A percentile compares a stretch with the other conserved stretches of the same genome.
These are phyloP conservation scores for Coptodon bakossiorum DNA, from an alignment of 2,113 vertebrate genomes.

Conservation along the genomic window DNA sequence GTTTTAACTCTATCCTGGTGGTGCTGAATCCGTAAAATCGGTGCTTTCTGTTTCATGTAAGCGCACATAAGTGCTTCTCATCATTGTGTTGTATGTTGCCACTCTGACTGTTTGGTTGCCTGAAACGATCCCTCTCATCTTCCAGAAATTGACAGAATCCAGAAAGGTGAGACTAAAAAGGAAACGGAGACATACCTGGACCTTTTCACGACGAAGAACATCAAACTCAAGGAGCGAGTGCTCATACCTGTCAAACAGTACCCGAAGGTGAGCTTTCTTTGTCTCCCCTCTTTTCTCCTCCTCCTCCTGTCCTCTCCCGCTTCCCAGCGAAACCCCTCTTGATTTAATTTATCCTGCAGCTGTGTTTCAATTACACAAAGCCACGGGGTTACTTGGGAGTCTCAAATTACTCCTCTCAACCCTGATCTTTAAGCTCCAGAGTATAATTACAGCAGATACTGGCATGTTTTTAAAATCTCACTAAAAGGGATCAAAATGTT, in stretches of 20 bases:
- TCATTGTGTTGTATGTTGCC: background rate
- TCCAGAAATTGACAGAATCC: conserved; percentile 93
- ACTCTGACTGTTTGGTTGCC: background rate
- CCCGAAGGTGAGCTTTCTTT: conserved; percentile 82
- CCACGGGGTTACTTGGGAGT: conserved; percentile 26
- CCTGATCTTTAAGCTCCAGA: conserved; percentile 23
- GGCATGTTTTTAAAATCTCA: conserved; percentile 5
- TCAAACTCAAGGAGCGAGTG: conserved; percentile 95
- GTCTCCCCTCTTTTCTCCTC: background rate
- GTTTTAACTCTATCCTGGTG: background rate
- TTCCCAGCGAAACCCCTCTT: background rate
- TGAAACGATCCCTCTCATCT: conserved; percentile 14
- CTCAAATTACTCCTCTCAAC: conserved; percentile 43
- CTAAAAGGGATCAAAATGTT: conserved; percentile 18
- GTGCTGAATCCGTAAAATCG: background rate
- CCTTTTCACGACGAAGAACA: conserved; percentile 95
- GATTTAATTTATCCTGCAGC: conserved; percentile 41
- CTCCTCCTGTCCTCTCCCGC: background rate
- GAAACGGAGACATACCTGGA: conserved; percentile 90
- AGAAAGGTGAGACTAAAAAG: conserved; percentile 90
- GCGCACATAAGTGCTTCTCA: background rate
- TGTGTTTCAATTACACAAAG: conserved; percentile 43
- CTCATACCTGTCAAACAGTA: conserved; percentile 97
- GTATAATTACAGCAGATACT: conserved; percentile 29
- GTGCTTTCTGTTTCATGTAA: background rate